Evolutionary conservation across 2,888 invertebrate species (phyloP), one percentile per base, ranked within the genome.

Genomic region (Megamerina dolium): DNA sequence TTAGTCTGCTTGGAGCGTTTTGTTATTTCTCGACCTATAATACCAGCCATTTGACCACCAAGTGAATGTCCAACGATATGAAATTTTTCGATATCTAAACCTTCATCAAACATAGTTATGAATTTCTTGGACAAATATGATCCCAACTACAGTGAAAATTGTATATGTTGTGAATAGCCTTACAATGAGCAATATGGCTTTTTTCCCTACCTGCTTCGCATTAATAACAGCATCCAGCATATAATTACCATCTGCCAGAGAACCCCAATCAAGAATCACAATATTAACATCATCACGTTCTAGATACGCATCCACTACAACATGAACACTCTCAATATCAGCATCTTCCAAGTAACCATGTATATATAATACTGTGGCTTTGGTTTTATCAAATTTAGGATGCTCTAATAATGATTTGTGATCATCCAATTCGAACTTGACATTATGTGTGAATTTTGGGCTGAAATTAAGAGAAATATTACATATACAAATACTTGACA

Each of bases 311-410:
- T 68, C 62, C 3, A 66, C 68, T 16, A 72, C 63, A 3, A 71
- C 68, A 68, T 75, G 74, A 51, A 80, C 70, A 58, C 80, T 80
- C 58, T 79, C 77, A 37, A 77, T 75, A 43, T 74, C 70, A 1
- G 77, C 74, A 27, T 75, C 72, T 57, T 80, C 80, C 49, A 78
- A 72, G 56, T 78, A 80, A 1, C 80, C 80, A 58, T 79, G 80
- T 21, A 78, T 63, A 61, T 80, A 80, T 2, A 80, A 54, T 3
- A 79, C 75, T 0, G 79, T 79, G 12, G 75, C 74, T 41, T 70
- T 73, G 27, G 61, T 63, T 48, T 64, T 72, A 45, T 76, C 71
- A 49, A 66, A 63, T 45, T 62, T 55, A 21, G 57, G 49, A 46
- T 65, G 60, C 12, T 57, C 52, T 16, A 66, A 43, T 10, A 70